Evolutionary conservation across 2,113 vertebrate species (phyloP).

Genomic region (Ifrita kowaldi): DNA sequence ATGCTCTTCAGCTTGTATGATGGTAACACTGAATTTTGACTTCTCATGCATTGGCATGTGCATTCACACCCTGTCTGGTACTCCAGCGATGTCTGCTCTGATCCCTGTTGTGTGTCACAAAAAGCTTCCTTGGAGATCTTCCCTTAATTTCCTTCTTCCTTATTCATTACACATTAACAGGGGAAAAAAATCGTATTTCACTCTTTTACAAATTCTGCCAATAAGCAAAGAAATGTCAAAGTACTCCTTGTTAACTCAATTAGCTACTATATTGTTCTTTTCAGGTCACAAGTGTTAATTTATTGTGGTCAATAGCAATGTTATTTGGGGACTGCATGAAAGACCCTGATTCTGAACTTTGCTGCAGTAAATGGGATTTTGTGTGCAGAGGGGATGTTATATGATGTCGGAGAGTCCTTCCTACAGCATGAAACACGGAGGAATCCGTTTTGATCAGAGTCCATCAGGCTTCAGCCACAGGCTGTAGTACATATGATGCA

Average conservation of each 20-base stretch:
- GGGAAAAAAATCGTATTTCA: fast-evolving
- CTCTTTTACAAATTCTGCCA: background rate
- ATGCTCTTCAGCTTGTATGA: background rate
- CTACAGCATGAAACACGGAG: background rate
- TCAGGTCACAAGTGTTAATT: background rate
- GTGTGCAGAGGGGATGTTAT: too few species aligned
- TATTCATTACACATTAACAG: background rate
- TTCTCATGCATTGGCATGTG: background rate
- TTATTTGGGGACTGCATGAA: background rate
- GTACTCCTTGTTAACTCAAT: background rate
- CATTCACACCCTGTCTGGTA: background rate
- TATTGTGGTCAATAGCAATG: background rate
- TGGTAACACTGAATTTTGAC: background rate
- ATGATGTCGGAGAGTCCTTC: background rate
- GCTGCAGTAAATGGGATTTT: background rate
- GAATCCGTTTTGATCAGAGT: background rate
- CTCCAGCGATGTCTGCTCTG: background rate
- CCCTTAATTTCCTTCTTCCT: background rate
- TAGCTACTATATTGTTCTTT: background rate
- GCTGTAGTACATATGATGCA: background rate
- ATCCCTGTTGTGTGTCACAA: background rate
- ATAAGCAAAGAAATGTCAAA: background rate
- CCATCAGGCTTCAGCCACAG: background rate
- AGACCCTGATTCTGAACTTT: background rate
- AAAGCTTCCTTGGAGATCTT: background rate